Conservation (phyloP, 2,113 vertebrate species). For the Trochalopteron elliotii region DNA sequence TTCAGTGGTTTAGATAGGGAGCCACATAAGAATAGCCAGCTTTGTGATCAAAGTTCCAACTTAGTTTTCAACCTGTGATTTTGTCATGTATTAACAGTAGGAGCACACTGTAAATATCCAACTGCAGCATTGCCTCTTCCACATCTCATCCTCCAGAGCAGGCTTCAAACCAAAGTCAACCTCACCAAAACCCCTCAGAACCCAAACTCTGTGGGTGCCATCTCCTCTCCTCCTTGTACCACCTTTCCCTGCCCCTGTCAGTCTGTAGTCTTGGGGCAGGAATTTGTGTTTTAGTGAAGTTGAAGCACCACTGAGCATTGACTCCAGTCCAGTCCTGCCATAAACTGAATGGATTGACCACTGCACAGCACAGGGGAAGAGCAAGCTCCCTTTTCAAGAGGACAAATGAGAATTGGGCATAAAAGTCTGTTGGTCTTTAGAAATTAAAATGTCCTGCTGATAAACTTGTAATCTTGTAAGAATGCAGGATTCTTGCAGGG, state of each 20-base stretch:
- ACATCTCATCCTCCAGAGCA: not conserved
- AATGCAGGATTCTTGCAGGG: not conserved
- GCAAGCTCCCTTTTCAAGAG: not conserved
- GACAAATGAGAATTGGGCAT: not conserved
- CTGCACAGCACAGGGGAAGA: not conserved
- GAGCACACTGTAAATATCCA: accelerated
- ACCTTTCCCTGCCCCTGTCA: not conserved
- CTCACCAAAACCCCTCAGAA: not conserved
- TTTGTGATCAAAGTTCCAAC: not conserved
- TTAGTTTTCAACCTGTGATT: not conserved
- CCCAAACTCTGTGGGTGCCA: not conserved
- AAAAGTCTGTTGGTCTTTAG: not conserved
- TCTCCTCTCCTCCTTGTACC: not conserved
- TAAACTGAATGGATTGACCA: not conserved
- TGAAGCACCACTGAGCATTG: not conserved
- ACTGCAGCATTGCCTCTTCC: not conserved
- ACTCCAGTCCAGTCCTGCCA: not conserved
- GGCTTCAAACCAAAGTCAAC: not conserved
- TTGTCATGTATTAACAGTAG: not conserved
- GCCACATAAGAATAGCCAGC: accelerated
- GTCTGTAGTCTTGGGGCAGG: not conserved
- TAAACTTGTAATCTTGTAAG: not conserved
- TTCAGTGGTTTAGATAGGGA: not conserved
- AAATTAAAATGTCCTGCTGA: not conserved
- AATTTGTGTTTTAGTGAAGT: not conserved